Base-by-base conservation (phyloP, 2,113 vertebrate species). In the Pelecanus crispus region DNA sequence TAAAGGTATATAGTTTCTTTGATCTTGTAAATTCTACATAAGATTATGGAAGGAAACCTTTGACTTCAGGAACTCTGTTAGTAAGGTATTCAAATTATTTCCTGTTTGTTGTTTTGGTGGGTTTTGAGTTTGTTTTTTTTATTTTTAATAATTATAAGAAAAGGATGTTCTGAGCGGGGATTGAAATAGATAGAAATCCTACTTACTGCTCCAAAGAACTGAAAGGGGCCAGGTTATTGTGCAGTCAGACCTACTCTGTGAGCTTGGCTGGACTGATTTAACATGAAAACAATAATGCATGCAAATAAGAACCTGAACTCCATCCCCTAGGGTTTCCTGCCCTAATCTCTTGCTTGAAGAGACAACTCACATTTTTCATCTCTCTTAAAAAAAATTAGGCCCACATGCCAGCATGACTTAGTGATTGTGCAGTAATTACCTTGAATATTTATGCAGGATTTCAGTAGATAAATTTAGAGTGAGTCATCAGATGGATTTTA, bases 301-400 rank as follows among this genome's bases (percentile, higher is more conserved):
- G 2, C 55, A 90, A 90, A 90, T 55, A 95, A 82, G 71, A 70
- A 66, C 53, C 73, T 77, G 32, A 95, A 73, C 66, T 85, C 53
- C 55, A 92, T 88, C 84, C 92, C 58, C 24, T 71, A 90, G 70
- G 92, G 83, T 91, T 95, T 95, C 78, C 94, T 88, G 86, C 58
- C 40, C 53, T 28, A 9, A 36, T 89, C n/a, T 91, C 49, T 80
- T 89, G 84, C 92, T 86, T 91, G 90, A 92, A 90, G 79, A 96
- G 66, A 80, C 66, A 82, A 87, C 62, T 91, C 73, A 36, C 50
- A 59, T 92, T 97, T 96, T 94, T 94, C 56, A 91, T 82, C 71
- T 92, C 78, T 82, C 66, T 91, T 65, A 87, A 92, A 95, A 91
- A 74, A 96, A 95, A 96, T 95, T 91, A 95, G 87, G 50, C 74